Evolutionary conservation across 2,888 invertebrate species (phyloP).

Genomic region (Papilio gigon): DNA sequence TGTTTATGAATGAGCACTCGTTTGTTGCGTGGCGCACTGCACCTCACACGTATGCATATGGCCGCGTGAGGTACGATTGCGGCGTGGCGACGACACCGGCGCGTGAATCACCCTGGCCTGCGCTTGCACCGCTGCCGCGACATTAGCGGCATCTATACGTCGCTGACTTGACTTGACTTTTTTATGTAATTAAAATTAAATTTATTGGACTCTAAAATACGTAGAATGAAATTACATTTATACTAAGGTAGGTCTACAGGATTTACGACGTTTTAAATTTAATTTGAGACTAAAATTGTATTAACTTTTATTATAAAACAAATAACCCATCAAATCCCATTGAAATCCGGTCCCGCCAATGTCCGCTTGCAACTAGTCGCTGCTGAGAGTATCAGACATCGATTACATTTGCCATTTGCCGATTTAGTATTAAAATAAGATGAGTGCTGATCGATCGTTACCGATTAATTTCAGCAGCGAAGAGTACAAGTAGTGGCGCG

Average conservation of each 20-base stretch:
- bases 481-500: conserved; percentile 80
- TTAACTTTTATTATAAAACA: not conserved
- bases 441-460: conserved; percentile 52
- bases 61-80: conserved; percentile 40
- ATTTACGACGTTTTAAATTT: not conserved
- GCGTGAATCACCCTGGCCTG: conserved; percentile 58
- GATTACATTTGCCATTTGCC: conserved; percentile 47
- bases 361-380: conserved; percentile 75
- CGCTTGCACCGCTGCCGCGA: conserved; percentile 51
- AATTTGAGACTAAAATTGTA: not conserved
- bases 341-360: conserved; percentile 23
- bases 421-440: conserved; percentile 44
- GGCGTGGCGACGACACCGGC: conserved; percentile 47
- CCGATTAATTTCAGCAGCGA: conserved; percentile 80
- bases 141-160: conserved; percentile 46
- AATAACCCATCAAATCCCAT: not conserved
- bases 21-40: conserved; percentile 51
- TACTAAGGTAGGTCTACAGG: not conserved
- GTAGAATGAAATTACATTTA: not conserved
- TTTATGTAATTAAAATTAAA: no score
- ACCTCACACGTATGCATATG: conserved; percentile 44
- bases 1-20: conserved; percentile 71
- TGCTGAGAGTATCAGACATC: conserved; percentile 73
- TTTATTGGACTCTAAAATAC: no score
- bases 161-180: conserved; percentile 48